These are phyloP conservation scores for Eupithecia tripunctaria DNA, from an alignment of 2,888 invertebrate species.

Conservation along the genomic window DNA sequence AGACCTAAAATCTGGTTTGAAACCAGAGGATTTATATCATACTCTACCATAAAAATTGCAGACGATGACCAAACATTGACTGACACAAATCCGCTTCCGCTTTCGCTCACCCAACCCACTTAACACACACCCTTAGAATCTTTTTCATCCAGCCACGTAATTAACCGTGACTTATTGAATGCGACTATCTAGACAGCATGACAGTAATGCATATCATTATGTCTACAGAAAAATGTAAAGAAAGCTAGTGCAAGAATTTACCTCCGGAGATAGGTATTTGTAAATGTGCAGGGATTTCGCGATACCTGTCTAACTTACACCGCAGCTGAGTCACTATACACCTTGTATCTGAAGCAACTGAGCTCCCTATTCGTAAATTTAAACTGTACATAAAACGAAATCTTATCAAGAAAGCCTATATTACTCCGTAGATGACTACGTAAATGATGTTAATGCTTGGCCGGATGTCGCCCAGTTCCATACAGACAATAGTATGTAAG, in stretches of 20 bases:
- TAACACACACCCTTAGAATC: neutral
- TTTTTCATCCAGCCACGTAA: conserved; percentile 52
- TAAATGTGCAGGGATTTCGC: conserved; percentile 62
- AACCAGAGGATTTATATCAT: neutral
- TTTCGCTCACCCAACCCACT: neutral
- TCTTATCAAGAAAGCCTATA: too few relatives aligned
- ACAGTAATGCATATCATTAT: conserved; percentile 62
- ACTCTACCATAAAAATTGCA: neutral
- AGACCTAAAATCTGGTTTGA: neutral
- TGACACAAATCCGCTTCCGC: neutral
- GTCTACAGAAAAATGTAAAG: conserved; percentile 55
- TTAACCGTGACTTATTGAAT: conserved; percentile 75
- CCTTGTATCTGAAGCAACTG: too few relatives aligned
- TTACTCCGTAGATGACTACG: too few relatives aligned
- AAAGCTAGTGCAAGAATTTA: conserved; percentile 65
- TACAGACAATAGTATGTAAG: too few relatives aligned
- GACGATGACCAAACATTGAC: neutral
- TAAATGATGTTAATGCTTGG: too few relatives aligned
- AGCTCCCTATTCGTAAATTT: neutral
- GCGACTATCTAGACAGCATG: conserved; percentile 56
- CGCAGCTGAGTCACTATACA: conserved; percentile 37
- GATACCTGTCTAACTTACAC: conserved; percentile 46
- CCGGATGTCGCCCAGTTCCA: too few relatives aligned
- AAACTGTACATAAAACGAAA: too few relatives aligned
- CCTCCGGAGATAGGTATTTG: conserved; percentile 65